These are phyloP conservation scores for Acanthurus leucopareius DNA, from an alignment of 2,797 vertebrate genomes.

Conservation along the genomic window DNA sequence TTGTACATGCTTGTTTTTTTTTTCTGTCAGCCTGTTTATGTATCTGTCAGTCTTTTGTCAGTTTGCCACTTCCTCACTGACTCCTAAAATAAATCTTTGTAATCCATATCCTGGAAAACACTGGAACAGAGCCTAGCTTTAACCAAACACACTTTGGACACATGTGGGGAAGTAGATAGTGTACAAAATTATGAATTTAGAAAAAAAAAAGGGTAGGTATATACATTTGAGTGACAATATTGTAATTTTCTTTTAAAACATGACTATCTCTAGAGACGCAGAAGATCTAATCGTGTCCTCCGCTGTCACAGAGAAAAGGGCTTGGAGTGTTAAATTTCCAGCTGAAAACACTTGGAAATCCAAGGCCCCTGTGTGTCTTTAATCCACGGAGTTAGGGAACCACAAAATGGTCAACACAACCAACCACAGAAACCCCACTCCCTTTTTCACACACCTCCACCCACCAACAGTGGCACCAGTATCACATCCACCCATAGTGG, in stretches of 20 bases:
- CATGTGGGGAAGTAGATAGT: slow-evolving; percentile 36
- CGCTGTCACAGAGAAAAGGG: slow-evolving; percentile 34
- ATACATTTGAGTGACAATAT: slow-evolving; percentile 46
- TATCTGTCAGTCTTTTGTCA: slow-evolving; percentile 42
- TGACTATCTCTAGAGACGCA: slow-evolving; percentile 25
- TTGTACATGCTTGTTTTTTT: slow-evolving; percentile 21
- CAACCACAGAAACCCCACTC: slow-evolving; percentile 76
- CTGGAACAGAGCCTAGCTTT: slow-evolving; percentile 30
- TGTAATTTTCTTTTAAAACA: slow-evolving; percentile 56
- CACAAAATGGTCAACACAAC: slow-evolving; percentile 77
- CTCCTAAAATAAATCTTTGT: slow-evolving; percentile 52
- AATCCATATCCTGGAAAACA: slow-evolving; percentile 47
- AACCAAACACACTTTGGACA: slow-evolving; percentile 48
- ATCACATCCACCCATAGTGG: slow-evolving; percentile 39
- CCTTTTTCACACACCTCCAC: slow-evolving; percentile 33
- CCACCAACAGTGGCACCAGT: slow-evolving; percentile 37
- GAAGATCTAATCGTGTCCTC: slow-evolving; percentile 65
- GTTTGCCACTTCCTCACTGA: slow-evolving; percentile 34
- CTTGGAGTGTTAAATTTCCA: slow-evolving; percentile 67
- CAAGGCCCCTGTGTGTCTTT: slow-evolving; percentile 67
- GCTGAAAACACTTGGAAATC: slow-evolving; percentile 72
- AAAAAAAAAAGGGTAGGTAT: slow-evolving; percentile 44
- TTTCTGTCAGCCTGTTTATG: slow-evolving; percentile 31
- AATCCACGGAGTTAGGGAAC: slow-evolving; percentile 75
- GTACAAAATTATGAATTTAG: slow-evolving; percentile 48